Evolutionary conservation across 2,113 vertebrate genomes (phyloP), one percentile per base, ranked within the genome.

Genomic region (Hippoglossus stenolepis): DNA sequence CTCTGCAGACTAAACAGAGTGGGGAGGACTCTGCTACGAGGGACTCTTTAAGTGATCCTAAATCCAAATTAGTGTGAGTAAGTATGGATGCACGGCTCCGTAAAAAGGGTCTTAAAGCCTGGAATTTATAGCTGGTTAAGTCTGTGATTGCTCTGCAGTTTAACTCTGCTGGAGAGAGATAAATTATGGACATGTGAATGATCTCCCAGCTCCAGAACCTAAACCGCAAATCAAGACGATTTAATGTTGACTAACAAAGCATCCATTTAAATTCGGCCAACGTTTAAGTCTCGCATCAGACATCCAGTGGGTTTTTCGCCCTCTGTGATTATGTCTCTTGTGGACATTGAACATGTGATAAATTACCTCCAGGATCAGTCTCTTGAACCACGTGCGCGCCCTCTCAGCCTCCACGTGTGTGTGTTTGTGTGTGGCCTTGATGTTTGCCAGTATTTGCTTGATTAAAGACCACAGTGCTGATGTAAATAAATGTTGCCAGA

Each of bases 401-500:
- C 73, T 28, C 15, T 49, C 15, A 5, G 11, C 8, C 9, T 15
- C 45, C 45, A 49, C 45, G 87, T 86, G 86, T 83, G 3, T 31
- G 24, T 28, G 57, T 28, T 24, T 67, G 67, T 77, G 87, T 86
- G 86, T 83, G 89, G 89, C 86, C 80, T 70, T 56, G 47, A 70
- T 23, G 54, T 63, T 80, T 64, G 80, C 77, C 65, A 35, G 70
- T 71, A 71, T 71, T 73, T 76, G 77, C 87, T 65, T 93, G 90
- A 93, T 93, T 93, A 92, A 82, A 90, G 77, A 61, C 70, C 40
- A 13, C 78, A 57, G 67, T 0, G 40, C 79, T 87, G 80, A 87
- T 87, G 85, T 80, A 73, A 91, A 90, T 93, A 92, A 93, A 79
- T 26, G 89, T 2, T 87, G 63, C 88, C 92, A 93, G 91, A 93